These are phyloP conservation scores for Hylaeus volcanicus DNA, from an alignment of 1,140 invertebrate genomes.

Conservation along the genomic window DNA sequence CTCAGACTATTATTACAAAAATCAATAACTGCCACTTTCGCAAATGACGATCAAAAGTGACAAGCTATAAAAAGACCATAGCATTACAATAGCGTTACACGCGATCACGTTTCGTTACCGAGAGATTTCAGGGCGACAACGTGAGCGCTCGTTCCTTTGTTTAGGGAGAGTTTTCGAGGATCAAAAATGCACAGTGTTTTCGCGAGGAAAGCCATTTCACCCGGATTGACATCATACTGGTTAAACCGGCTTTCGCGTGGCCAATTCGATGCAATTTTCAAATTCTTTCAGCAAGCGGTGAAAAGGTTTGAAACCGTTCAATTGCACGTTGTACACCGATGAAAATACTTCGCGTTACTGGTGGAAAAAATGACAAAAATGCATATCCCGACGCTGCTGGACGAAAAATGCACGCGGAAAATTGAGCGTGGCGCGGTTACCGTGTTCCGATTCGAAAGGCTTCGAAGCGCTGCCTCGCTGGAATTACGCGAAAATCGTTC, in stretches of 20 bases:
- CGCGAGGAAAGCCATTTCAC: neutral
- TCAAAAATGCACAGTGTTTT: neutral
- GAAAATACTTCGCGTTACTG: neutral
- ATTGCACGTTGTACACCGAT: neutral
- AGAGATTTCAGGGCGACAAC: neutral
- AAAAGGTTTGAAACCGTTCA: neutral
- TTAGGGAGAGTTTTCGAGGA: neutral
- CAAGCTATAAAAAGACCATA: too few relatives aligned
- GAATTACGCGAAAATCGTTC: too few relatives aligned
- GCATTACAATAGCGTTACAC: too few relatives aligned
- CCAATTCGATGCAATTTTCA: slow-evolving; percentile 14
- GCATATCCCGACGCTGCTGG: neutral
- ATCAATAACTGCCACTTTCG: too few relatives aligned
- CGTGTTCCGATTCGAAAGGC: neutral
- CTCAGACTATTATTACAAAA: too few relatives aligned
- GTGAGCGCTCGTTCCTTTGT: neutral
- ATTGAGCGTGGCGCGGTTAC: neutral
- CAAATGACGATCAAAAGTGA: too few relatives aligned
- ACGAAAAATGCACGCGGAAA: neutral
- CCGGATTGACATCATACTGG: slow-evolving; percentile 2
- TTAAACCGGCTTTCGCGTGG: slow-evolving; percentile 9
- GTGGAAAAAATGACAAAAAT: neutral
- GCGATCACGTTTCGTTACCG: neutral
- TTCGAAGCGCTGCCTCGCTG: too few relatives aligned
- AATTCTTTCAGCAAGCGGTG: slow-evolving; percentile 1